These are phyloP conservation scores for Euglossa dilemma DNA, from an alignment of 1,140 invertebrate species.

Conservation along the genomic window DNA sequence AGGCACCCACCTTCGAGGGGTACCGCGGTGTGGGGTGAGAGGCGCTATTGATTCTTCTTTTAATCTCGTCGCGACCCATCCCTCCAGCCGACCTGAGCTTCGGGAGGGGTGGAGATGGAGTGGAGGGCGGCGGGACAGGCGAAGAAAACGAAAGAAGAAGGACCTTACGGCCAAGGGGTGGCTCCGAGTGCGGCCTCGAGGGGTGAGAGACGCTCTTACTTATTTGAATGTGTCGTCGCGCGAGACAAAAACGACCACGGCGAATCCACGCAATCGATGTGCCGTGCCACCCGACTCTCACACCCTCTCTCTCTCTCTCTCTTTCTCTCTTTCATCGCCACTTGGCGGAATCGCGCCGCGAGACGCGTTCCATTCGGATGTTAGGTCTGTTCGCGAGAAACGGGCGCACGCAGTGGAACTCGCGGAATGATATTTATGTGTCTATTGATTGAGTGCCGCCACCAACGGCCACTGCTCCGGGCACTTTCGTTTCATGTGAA, in stretches of 20 bases:
- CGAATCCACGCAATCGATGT: slow-evolving; percentile 79
- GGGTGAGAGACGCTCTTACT: slow-evolving; percentile 71
- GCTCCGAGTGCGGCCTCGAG: slow-evolving; percentile 28
- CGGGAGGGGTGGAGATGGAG: slow-evolving; percentile 30
- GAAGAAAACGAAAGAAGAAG: slow-evolving; percentile 67
- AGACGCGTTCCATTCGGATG: too few species aligned
- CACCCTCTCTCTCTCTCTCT: not conserved
- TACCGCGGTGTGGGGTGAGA: slow-evolving; percentile 54
- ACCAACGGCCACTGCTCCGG: slow-evolving; percentile 15
- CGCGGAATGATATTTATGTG: slow-evolving; percentile 60
- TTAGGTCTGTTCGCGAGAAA: too few species aligned
- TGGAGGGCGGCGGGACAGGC: slow-evolving; percentile 29
- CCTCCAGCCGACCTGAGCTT: slow-evolving; percentile 66
- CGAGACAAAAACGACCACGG: slow-evolving; percentile 77
- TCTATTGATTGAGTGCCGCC: slow-evolving; percentile 62
- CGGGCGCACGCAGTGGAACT: not conserved
- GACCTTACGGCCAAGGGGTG: slow-evolving; percentile 58
- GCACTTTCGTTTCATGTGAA: slow-evolving; percentile 36
- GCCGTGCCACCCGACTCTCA: slow-evolving; percentile 56
- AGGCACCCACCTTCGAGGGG: slow-evolving; percentile 57
- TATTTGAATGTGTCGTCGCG: slow-evolving; percentile 82
- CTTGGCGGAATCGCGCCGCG: slow-evolving; percentile 39
- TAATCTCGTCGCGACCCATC: slow-evolving; percentile 82
- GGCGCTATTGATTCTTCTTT: slow-evolving; percentile 81
- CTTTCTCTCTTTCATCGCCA: slow-evolving; percentile 20